Evolutionary conservation across 2,797 vertebrate genomes (phyloP), one percentile per base, ranked within the genome.

Genomic region (Notolepis coatsorum): DNA sequence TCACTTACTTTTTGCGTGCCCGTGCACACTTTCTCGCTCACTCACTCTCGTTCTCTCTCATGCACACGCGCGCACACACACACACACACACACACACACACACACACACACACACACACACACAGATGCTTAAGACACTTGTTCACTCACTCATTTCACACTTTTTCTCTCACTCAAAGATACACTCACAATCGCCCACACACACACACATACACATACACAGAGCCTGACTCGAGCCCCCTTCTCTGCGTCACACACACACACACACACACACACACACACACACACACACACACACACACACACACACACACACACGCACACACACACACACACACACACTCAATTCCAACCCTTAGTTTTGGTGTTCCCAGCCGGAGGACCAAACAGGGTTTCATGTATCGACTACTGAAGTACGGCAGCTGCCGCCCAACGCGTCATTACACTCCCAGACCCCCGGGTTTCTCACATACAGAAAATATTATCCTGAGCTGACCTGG

Each of bases 301-400:
- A 20, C 60, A 61, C 38, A 75, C 21, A 24, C 7, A 47, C 24
- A 60, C 45, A 73, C 18, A 75, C 53, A 81, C 50, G 20, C 6
- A 66, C 56, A 20, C 37, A 64, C 60, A 37, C 48, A 67, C 57
- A 48, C 51, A 51, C 33, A 41, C 54, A 62, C 58, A 41, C 21
- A 23, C 5, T 6, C 57, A 27, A n/a, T n/a, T n/a, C n/a, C n/a
- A n/a, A n/a, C n/a, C n/a, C n/a, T n/a, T n/a, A n/a, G n/a, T n/a
- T n/a, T n/a, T n/a, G n/a, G n/a, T n/a, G n/a, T n/a, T n/a, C n/a
- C n/a, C n/a, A n/a, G n/a, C n/a, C n/a, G n/a, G n/a, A n/a, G n/a
- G n/a, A n/a, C n/a, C n/a, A n/a, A n/a, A n/a, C n/a, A n/a, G n/a
- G n/a, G n/a, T n/a, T n/a, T n/a, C n/a, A n/a, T n/a, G n/a, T n/a